Base-by-base conservation (phyloP, 2,888 invertebrate genomes). In the Amiota minor region DNA sequence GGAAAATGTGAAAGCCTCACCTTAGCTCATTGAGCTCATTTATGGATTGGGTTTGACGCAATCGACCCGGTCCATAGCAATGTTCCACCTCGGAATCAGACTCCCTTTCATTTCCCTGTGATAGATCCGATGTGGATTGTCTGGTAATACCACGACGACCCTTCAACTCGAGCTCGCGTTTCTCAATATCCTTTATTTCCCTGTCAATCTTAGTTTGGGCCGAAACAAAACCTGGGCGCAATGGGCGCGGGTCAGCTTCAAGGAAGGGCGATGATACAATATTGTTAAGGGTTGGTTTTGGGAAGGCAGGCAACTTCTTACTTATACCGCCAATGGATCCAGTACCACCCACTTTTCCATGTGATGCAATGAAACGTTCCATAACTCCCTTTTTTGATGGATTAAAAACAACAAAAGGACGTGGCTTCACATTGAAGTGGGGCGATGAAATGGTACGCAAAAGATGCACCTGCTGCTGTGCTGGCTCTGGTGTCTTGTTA, bases 161-260 rank as follows among this genome's bases (percentile, higher is more conserved):
- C 92, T 95, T 95, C 61, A 96, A 90, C 85, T 96, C 96, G 78
- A 94, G 93, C 86, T 96, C 96, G 72, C 96, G 91, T 78, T 93
- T 93, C 85, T 95, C 94, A 92, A 97, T 94, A 83, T 97, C 97
- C 86, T 93, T 92, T 70, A 97, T 90, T 89, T 97, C 97, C 77
- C 93, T 93, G 85, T 96, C 95, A 81, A 97, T 97, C 89, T 96
- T 96, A 83, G 96, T 94, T 88, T 97, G 96, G 2, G 97, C 96
- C 0, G 96, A 95, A 6, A 96, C 93, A 88, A 92, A 95, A 16
- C 95, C 95, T 78, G 95, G 95, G 72, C 95, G 91, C 49, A 93
- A 91, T 1, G 93, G 92, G 79, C 93, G 92, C 0, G 93, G 93
- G 78, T 92, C 92, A 1, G 91, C 90, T 65, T 92, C 92, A 71